Base-by-base conservation (phyloP, 2,113 vertebrate genomes). In the Strigops habroptila region DNA sequence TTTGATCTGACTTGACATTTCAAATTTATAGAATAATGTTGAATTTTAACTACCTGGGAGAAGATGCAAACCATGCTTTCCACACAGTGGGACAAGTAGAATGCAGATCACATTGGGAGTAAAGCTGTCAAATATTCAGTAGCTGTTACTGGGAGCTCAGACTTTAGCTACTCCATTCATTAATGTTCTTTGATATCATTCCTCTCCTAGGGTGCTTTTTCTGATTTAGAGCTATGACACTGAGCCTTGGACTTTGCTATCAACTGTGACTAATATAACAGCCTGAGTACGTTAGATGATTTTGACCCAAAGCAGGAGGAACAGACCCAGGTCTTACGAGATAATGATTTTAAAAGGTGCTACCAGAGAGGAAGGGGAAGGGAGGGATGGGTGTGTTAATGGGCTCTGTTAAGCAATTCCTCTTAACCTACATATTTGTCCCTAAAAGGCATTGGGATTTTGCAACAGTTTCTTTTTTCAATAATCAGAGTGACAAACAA, bases 81-180 rank as follows among this genome's bases (percentile, higher is more conserved):
- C 23, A 39, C 27, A 49, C 12, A 59, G 78, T 25, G 55, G 51
- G 60, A 30, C 25, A 33, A 25, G 25, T 63, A 64, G 51, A 71
- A 5, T 37, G 65, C 4, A 7, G 41, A 28, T 41, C 16, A 65
- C 4, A 14, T 52, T 73, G 60, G 55, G 28, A 65, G 16, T 55
- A 93, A 83, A 92, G 37, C 13, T 77, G 44, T 80, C 27, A 88
- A 85, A 70, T 82, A 30, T 79, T 90, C 80, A 49, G n/a, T 80
- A 77, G 82, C 5, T 78, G 30, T 69, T 76, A 55, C 22, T 33
- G 28, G 59, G n/a, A 85, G 10, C 23, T 90, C 65, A 73, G 35
- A 46, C 27, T 79, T 79, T 39, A 4, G 2, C 6, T 73, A 31
- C 31, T 76, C 44, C n/a, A 57, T 82, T 79, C 89, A 73, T 85